A percentile compares a stretch with the other conserved stretches of the same genome.
Conservation (phyloP, 1,140 invertebrate species). For the Drosophila arawakana region DNA sequence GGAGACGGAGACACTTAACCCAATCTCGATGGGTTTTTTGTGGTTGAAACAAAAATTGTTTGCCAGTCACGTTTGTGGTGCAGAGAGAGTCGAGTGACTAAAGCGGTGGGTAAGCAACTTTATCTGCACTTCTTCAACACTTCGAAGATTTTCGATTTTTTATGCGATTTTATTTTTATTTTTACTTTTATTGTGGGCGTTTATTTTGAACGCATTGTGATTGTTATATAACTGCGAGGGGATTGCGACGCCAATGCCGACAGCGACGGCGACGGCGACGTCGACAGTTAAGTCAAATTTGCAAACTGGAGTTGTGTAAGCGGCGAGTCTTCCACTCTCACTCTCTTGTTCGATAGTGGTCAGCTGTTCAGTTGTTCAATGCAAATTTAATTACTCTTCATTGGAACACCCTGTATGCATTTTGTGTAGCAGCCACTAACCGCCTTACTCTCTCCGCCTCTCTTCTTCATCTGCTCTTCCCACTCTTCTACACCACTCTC, state of each 20-base stretch:
- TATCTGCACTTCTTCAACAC: constrained; percentile 65
- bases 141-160: constrained; percentile 18
- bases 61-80: constrained; percentile 76
- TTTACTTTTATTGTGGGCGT: constrained; percentile 58
- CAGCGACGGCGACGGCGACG: background rate
- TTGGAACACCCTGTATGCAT: constrained; percentile 25
- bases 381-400: background rate
- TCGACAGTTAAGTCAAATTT: constrained; percentile 54
- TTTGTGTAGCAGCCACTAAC: constrained; percentile 7
- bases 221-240: constrained; percentile 65
- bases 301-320: constrained; percentile 51
- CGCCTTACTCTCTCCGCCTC: background rate
- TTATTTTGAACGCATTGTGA: constrained; percentile 70
- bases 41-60: constrained; percentile 71
- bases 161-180: constrained; percentile 12
- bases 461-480: background rate
- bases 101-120: constrained; percentile 31
- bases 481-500: background rate
- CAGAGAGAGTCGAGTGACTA: constrained; percentile 37
- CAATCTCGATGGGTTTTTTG: constrained; percentile 61
- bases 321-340: background rate
- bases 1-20: constrained; percentile 45
- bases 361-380: constrained; percentile 3
- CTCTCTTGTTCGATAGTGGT: constrained; percentile 42
- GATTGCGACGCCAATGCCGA: constrained; percentile 12